Evolutionary conservation across 2,113 vertebrate species (phyloP), one percentile per base, ranked within the genome.

Genomic region (Apodemus speciosus): DNA sequence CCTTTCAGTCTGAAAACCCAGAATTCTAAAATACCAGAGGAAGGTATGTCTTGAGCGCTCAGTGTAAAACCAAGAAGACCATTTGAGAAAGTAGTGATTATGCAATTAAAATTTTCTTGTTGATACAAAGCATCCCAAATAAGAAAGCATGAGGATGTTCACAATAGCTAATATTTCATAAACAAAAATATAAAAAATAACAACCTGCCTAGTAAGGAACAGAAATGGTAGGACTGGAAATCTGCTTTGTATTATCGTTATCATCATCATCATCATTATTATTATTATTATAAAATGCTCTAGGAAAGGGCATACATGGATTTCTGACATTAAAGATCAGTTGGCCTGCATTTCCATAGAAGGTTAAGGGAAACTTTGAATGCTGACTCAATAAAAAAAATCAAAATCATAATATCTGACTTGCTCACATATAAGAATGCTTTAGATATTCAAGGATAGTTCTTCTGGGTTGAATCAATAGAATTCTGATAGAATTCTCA

Each of bases 1-100:
- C 96, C 90, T 95, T 97, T 97, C 87, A 96, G 84, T 92, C 77
- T 90, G 92, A 95, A 96, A 95, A 95, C 90, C 96, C 88, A 90
- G 71, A 97, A 91, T 97, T 97, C 83, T 88, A 95, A 97, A 97
- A 98, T 97, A 89, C 68, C 89, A 94, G 95, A 92, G 95, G 72
- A 75, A 90, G 7, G 90, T 84, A 88, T 92, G 46, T 97, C 97
- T 89, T 69, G 86, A 95, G 38, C 62, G 53, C n/a, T 1, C 0
- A 5, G 27, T 96, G 58, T 89, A 93, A 96, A 95, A 92, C 53
- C 0, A 93, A 96, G 16, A 84, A 97, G 93, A 66, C 68, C 95
- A 66, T 43, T 43, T 85, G 90, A 94, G 72, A 83, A 56, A 95
- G n/a, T 80, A 95, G 56, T 76, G 95, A 72, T 96, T 85, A 97